Conservation (phyloP, 1,140 invertebrate genomes). For the Drosophila subobscura region DNA sequence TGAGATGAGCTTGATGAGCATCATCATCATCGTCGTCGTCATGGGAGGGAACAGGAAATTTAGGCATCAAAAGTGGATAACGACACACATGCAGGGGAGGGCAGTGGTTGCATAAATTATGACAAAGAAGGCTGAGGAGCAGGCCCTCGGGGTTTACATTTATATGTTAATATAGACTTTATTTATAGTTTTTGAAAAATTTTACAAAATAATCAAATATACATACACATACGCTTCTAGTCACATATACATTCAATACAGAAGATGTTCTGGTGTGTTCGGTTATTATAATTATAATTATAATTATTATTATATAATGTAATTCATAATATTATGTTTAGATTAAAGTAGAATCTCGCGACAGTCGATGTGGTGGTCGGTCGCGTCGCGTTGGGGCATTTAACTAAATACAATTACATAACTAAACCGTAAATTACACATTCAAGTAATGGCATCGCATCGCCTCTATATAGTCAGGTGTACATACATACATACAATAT, state of each 20-base stretch:
- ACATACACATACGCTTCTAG: slow-evolving; percentile 80
- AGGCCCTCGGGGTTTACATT: slow-evolving; percentile 54
- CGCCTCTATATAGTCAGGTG: slow-evolving; percentile 45
- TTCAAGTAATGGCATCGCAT: slow-evolving; percentile 54
- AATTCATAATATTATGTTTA: no score
- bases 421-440: slow-evolving; percentile 73
- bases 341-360: slow-evolving; percentile 58
- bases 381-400: slow-evolving; percentile 32
- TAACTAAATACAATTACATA: slow-evolving; percentile 63
- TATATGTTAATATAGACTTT: slow-evolving; percentile 83
- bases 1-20: slow-evolving; percentile 34
- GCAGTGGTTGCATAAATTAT: slow-evolving; percentile 36
- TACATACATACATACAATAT: slow-evolving; percentile 36
- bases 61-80: slow-evolving; percentile 29
- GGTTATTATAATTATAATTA: slow-evolving; percentile 55
- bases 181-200: slow-evolving; percentile 83
- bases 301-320: slow-evolving; percentile 2
- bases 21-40: slow-evolving; percentile 20
- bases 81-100: background rate
- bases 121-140: slow-evolving; percentile 27
- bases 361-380: slow-evolving; percentile 20
- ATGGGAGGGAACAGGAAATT: slow-evolving; percentile 12
- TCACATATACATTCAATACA: slow-evolving; percentile 82
- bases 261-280: slow-evolving; percentile 61
- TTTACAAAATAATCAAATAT: slow-evolving; percentile 83